Percentiles rank a stretch among this genome's conserved stretches.
phyloP scores from a whole-genome alignment of 2,888 invertebrate genomes.

The Acanthosepion pharaonis region DNA sequence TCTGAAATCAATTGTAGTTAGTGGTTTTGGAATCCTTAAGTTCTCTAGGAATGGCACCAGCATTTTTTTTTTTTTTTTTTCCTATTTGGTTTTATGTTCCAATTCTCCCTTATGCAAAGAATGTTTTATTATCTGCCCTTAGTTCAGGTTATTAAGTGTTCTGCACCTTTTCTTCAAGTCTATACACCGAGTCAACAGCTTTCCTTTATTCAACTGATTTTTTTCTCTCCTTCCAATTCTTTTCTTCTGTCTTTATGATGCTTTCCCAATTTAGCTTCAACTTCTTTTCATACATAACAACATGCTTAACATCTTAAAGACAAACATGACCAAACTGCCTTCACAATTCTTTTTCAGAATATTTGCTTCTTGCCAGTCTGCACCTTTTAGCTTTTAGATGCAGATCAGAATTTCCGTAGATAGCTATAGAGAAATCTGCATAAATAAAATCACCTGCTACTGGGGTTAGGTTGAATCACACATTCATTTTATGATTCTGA shows the following conservation, averaged over 20 bases:
- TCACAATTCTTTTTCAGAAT: background rate
- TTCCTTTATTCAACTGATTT: background rate
- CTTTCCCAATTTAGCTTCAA: background rate
- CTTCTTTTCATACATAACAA: conserved; percentile 2
- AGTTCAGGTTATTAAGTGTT: background rate
- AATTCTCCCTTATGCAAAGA: background rate
- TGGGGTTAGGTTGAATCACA: background rate
- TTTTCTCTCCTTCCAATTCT: background rate
- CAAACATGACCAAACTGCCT: background rate
- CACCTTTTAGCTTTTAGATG: background rate
- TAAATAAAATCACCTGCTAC: background rate
- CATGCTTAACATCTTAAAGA: background rate
- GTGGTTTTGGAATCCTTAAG: background rate
- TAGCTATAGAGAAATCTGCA: background rate
- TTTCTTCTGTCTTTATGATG: background rate
- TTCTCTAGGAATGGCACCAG: background rate
- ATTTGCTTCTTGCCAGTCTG: background rate
- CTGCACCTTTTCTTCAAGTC: background rate
- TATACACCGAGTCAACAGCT: background rate
- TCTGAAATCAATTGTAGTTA: conserved; percentile 4
- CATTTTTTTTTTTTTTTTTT: background rate
- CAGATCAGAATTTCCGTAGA: background rate
- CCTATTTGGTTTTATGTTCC: background rate
- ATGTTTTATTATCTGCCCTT: background rate
- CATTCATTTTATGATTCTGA: background rate